phyloP scores from a whole-genome alignment of 2,113 vertebrate species.

The Atractosteus spatula region DNA sequence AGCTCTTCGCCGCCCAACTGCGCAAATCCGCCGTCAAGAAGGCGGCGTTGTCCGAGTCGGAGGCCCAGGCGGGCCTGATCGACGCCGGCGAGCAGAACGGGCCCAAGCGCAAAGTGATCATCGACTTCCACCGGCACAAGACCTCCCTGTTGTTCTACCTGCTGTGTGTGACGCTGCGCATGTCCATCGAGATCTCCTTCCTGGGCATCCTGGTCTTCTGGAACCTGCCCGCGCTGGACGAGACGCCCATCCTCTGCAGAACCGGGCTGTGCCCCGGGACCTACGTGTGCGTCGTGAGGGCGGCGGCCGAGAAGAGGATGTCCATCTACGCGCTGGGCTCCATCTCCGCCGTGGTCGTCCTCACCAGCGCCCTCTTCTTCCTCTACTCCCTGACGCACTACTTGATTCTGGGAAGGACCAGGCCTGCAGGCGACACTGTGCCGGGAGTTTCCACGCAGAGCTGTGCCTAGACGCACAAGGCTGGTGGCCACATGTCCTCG shows the following conservation, averaged over 20 bases:
- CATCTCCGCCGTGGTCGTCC: conserved; percentile 36
- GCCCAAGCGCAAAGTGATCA: conserved; percentile 9
- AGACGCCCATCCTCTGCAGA: neutral
- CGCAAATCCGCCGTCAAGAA: conserved; percentile 27
- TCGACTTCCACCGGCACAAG: conserved; percentile 50
- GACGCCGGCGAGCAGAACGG: conserved; percentile 8
- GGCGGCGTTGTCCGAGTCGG: conserved; percentile 21
- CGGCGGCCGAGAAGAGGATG: conserved; percentile 48
- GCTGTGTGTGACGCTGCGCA: conserved; percentile 40
- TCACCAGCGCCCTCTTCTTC: conserved; percentile 37
- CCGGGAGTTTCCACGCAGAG: too few relatives aligned
- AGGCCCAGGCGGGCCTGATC: neutral
- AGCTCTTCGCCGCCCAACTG: conserved; percentile 50
- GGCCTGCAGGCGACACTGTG: too few relatives aligned
- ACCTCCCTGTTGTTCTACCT: conserved; percentile 45
- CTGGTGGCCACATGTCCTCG: too few relatives aligned
- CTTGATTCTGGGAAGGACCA: conserved; percentile 5
- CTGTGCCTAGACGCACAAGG: too few relatives aligned
- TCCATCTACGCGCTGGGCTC: conserved; percentile 47
- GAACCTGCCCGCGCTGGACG: conserved; percentile 42
- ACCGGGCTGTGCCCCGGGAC: conserved; percentile 19
- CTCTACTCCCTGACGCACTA: conserved; percentile 41
- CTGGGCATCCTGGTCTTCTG: conserved; percentile 41
- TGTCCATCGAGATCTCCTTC: conserved; percentile 48
- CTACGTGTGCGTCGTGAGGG: conserved; percentile 31